A percentile compares a stretch with the other conserved stretches of the same genome.
Conservation (phyloP, 2,888 invertebrate genomes). For the Acleris literana region DNA sequence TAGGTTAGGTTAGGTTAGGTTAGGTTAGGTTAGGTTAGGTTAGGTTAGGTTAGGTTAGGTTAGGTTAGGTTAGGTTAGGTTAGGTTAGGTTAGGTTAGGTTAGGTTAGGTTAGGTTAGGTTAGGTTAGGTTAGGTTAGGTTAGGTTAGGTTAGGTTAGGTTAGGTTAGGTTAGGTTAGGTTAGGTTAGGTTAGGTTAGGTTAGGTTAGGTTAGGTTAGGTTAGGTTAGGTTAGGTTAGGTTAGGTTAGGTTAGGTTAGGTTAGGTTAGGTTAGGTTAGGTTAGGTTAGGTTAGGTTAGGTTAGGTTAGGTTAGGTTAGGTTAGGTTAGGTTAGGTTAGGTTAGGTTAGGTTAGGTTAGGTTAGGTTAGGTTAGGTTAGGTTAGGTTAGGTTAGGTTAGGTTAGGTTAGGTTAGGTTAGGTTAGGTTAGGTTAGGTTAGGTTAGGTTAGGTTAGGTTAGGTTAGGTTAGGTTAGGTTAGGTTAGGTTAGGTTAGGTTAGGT, state of each 20-base stretch:
- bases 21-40: too few species aligned
- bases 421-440: slow-evolving; percentile 2
- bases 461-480: slow-evolving; percentile 2
- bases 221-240: slow-evolving; percentile 2
- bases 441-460: slow-evolving; percentile 2
- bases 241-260: slow-evolving; percentile 2
- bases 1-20: slow-evolving; percentile 2
- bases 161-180: slow-evolving; percentile 2
- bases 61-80: too few species aligned
- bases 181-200: slow-evolving; percentile 2
- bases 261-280: slow-evolving; percentile 2
- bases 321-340: slow-evolving; percentile 2
- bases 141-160: slow-evolving; percentile 2
- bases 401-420: slow-evolving; percentile 2
- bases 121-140: slow-evolving; percentile 2
- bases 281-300: slow-evolving; percentile 2
- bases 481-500: slow-evolving; percentile 2
- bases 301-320: slow-evolving; percentile 2
- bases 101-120: too few species aligned
- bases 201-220: slow-evolving; percentile 2
- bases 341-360: slow-evolving; percentile 2
- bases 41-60: too few species aligned
- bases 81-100: too few species aligned
- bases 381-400: slow-evolving; percentile 2
- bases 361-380: slow-evolving; percentile 2